Conservation (phyloP, 1,140 invertebrate genomes). For the Listronotus bonariensis region DNA sequence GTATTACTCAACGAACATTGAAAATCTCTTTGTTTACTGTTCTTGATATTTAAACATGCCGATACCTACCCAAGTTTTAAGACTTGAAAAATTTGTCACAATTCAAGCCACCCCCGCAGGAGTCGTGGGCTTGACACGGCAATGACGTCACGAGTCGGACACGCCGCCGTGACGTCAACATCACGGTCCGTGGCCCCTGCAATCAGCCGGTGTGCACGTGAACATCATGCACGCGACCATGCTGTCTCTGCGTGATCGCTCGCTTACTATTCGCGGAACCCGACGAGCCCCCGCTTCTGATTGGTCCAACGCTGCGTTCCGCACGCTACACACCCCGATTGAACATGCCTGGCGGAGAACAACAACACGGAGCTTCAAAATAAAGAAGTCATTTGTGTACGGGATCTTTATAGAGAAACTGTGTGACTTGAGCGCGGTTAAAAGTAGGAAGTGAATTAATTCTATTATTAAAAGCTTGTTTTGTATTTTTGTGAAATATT, state of each 20-base stretch:
- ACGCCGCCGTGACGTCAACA: slow-evolving; percentile 61
- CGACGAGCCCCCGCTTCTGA: slow-evolving; percentile 57
- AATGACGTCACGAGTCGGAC: slow-evolving; percentile 56
- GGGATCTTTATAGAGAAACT: slow-evolving; percentile 19
- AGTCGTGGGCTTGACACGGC: slow-evolving; percentile 42
- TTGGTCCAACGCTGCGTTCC: slow-evolving; percentile 54
- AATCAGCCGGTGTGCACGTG: slow-evolving; percentile 63
- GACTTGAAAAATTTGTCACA: too few relatives aligned
- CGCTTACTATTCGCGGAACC: slow-evolving; percentile 52
- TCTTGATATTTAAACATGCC: too few relatives aligned
- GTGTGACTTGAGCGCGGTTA: not conserved
- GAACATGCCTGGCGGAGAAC: slow-evolving; percentile 42
- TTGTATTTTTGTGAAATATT: not conserved
- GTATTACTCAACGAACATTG: too few relatives aligned
- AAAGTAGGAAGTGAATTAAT: slow-evolving; percentile 13
- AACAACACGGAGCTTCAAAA: slow-evolving; percentile 49
- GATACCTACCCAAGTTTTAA: too few relatives aligned
- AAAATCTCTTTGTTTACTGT: too few relatives aligned
- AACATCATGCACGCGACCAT: slow-evolving; percentile 62
- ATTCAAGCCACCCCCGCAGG: not conserved
- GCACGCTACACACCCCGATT: slow-evolving; percentile 46
- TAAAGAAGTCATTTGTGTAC: slow-evolving; percentile 43
- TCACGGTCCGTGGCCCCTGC: slow-evolving; percentile 54
- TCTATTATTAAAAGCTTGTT: not conserved
- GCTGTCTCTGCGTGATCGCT: slow-evolving; percentile 58